Percentiles rank a stretch among this genome's conserved stretches.
These are phyloP conservation scores for Cotesia chilonis DNA, from an alignment of 1,140 invertebrate species.

Conservation along the genomic window DNA sequence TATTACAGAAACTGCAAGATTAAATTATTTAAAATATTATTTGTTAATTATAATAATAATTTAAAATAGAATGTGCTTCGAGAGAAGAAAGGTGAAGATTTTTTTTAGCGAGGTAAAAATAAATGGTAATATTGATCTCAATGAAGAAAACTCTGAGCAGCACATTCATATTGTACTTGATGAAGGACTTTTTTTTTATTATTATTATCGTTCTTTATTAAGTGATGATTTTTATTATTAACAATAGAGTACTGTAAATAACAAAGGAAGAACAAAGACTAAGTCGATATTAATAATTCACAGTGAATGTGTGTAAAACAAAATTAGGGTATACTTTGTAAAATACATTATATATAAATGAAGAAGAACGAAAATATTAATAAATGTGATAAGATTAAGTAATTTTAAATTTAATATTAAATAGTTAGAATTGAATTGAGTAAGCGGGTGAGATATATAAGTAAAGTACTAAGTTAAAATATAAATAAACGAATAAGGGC, in stretches of 20 bases:
- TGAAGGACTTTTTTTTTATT: constrained; percentile 13
- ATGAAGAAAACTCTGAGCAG: neutral
- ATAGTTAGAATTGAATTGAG: too few species aligned
- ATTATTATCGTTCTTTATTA: neutral
- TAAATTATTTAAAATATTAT: too few species aligned
- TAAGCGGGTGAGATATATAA: constrained; percentile 1
- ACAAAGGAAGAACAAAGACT: constrained; percentile 17
- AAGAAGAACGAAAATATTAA: constrained; percentile 6
- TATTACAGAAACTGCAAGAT: too few species aligned
- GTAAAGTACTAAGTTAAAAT: constrained; percentile 17
- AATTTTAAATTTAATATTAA: too few species aligned
- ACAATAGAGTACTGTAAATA: constrained; percentile 36
- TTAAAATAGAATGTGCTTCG: neutral
- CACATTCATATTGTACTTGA: constrained; percentile 2
- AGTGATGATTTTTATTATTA: constrained; percentile 34
- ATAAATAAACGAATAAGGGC: constrained; percentile 26
- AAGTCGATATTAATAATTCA: constrained; percentile 16
- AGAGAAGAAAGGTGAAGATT: constrained; percentile 13
- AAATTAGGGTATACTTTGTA: constrained; percentile 29
- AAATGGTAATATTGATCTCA: constrained; percentile 21
- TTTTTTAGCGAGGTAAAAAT: constrained; percentile 6
- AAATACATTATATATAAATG: constrained; percentile 36
- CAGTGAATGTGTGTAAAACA: constrained; percentile 20
- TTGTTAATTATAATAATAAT: constrained; percentile 8
- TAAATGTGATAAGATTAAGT: too few species aligned